phyloP scores from a whole-genome alignment of 2,888 invertebrate genomes.

The Epinotia bilunana region DNA sequence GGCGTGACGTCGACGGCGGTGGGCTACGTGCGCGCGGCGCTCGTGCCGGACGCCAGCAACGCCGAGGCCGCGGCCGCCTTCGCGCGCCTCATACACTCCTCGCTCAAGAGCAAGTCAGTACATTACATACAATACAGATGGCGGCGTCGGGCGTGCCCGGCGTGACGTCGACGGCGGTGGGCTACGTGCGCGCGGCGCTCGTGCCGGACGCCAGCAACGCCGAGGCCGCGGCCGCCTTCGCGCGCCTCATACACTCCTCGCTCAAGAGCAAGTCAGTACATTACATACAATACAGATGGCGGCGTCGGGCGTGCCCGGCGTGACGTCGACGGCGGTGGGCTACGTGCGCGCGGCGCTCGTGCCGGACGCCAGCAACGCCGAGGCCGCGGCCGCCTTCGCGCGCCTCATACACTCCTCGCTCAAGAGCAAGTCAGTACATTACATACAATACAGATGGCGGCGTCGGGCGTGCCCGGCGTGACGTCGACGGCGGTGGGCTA shows the following conservation, averaged over 20 bases:
- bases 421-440: conserved; percentile 85
- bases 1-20: too few relatives aligned
- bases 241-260: conserved; percentile 97
- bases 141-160: too few relatives aligned
- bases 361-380: conserved; percentile 95
- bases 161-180: too few relatives aligned
- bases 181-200: conserved; percentile 95
- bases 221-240: conserved; percentile 98
- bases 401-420: conserved; percentile 97
- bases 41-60: conserved; percentile 95
- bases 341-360: conserved; percentile 96
- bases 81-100: conserved; percentile 97
- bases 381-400: conserved; percentile 98
- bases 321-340: too few relatives aligned
- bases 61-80: conserved; percentile 98
- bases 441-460: too few relatives aligned
- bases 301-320: too few relatives aligned
- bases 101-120: conserved; percentile 88
- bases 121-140: too few relatives aligned
- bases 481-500: too few relatives aligned
- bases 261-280: conserved; percentile 76
- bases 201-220: conserved; percentile 95
- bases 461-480: too few relatives aligned
- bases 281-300: too few relatives aligned
- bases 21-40: conserved; percentile 94